These are phyloP conservation scores for Cynopterus sphinx DNA, from an alignment of 2,797 vertebrate genomes.

Conservation along the genomic window DNA sequence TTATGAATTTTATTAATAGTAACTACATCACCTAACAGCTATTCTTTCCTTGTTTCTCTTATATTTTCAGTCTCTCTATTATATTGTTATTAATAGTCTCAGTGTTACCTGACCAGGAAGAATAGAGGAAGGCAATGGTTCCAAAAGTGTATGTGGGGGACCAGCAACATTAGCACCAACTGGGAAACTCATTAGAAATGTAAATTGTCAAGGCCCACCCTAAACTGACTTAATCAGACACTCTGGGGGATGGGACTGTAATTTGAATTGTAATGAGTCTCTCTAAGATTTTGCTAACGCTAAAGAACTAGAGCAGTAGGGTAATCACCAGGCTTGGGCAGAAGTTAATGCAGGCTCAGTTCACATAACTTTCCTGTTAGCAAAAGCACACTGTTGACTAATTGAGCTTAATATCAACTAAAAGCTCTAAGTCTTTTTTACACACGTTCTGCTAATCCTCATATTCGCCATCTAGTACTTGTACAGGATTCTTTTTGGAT, in stretches of 20 bases:
- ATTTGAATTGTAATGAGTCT: not conserved
- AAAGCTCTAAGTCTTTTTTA: slow-evolving; percentile 73
- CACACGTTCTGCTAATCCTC: slow-evolving; percentile 73
- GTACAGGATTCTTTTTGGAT: slow-evolving; percentile 69
- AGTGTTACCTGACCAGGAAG: not conserved
- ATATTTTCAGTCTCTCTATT: not conserved
- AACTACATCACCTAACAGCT: not conserved
- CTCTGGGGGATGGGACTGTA: not conserved
- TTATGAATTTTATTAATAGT: not conserved
- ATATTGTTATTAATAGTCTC: not conserved
- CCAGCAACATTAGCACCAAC: not conserved
- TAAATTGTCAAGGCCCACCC: not conserved
- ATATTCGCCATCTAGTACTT: slow-evolving; percentile 69
- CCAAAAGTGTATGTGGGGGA: not conserved
- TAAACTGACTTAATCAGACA: not conserved
- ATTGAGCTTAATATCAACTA: slow-evolving; percentile 76
- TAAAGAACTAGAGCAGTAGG: not conserved
- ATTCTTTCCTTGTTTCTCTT: not conserved
- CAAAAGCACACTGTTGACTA: slow-evolving; percentile 61
- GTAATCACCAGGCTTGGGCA: not conserved
- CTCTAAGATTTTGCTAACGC: not conserved
- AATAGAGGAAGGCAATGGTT: not conserved
- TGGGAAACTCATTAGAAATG: not conserved
- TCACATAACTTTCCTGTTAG: slow-evolving; percentile 58
- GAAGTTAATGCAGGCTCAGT: slow-evolving; percentile 21